Percentiles rank a stretch among this genome's conserved stretches.
Conservation (phyloP, 1,140 invertebrate genomes). For the Stegodyphus mimosarum region DNA sequence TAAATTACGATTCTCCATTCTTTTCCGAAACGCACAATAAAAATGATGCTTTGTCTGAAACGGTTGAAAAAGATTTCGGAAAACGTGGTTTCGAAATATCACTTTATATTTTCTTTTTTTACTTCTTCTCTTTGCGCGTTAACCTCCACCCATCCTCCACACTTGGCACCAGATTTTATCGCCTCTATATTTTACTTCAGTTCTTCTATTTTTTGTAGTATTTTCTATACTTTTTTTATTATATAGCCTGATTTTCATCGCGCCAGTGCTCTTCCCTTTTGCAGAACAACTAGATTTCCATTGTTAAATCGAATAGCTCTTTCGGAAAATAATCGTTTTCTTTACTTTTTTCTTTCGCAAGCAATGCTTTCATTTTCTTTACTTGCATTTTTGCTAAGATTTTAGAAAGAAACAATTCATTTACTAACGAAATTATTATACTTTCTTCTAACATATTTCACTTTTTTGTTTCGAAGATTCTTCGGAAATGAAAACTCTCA, state of each 20-base stretch:
- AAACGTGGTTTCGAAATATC: conserved; percentile 16
- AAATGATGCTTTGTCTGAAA: conserved; percentile 7
- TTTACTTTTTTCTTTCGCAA: too few relatives aligned
- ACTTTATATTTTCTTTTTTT: neutral
- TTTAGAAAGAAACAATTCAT: too few relatives aligned
- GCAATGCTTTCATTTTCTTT: too few relatives aligned
- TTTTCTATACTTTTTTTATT: conserved; percentile 14
- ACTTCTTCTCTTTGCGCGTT: neutral
- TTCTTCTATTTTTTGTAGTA: neutral
- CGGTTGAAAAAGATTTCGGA: neutral
- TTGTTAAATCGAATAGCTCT: conserved; percentile 44
- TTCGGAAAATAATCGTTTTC: neutral
- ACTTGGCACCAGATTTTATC: conserved; percentile 42
- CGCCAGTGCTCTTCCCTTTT: neutral
- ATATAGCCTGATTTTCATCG: conserved; percentile 3
- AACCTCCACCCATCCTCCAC: neutral
- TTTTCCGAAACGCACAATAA: conserved; percentile 4
- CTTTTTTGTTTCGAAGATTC: too few relatives aligned
- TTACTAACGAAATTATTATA: too few relatives aligned
- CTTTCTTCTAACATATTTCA: too few relatives aligned
- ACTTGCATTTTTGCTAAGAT: too few relatives aligned
- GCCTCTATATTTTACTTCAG: conserved; percentile 4
- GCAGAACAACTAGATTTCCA: conserved; percentile 26
- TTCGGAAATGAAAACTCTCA: too few relatives aligned
- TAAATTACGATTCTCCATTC: too few relatives aligned